phyloP scores from a whole-genome alignment of 2,797 vertebrate species.

The Coccyzus lansbergi region DNA sequence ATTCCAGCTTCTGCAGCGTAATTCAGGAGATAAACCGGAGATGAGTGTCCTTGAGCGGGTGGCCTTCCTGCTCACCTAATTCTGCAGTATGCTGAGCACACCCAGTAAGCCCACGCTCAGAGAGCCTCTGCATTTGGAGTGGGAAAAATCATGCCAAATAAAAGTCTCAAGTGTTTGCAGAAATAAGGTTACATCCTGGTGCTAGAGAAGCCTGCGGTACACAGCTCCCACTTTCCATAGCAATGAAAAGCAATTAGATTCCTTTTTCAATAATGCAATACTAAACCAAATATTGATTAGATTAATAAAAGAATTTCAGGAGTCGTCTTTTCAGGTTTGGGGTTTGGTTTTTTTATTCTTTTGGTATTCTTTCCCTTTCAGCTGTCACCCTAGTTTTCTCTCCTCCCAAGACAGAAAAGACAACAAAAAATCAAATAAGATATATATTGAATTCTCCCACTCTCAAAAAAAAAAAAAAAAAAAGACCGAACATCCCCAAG shows the following conservation, averaged over 20 bases:
- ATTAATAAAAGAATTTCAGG: not conserved
- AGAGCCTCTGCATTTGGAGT: not conserved
- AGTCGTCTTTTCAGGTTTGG: not conserved
- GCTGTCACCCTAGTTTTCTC: not conserved
- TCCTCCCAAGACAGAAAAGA: not conserved
- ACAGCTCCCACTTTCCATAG: not conserved
- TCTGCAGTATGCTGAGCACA: not conserved
- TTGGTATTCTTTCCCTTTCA: not conserved
- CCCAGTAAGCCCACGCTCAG: accelerated
- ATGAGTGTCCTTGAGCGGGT: not conserved
- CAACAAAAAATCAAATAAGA: not conserved
- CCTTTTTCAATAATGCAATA: not conserved
- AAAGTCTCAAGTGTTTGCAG: not conserved
- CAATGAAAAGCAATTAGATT: not conserved
- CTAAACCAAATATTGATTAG: not conserved
- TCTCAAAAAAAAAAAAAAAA: not conserved
- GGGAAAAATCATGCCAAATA: not conserved
- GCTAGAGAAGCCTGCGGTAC: accelerated
- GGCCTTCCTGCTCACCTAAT: not conserved
- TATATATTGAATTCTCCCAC: not conserved
- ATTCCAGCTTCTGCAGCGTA: not conserved
- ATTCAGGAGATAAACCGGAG: not conserved
- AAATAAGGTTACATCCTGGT: not conserved
- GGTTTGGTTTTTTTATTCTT: not conserved
- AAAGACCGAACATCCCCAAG: not conserved